These are phyloP conservation scores for Linyphia triangularis DNA, from an alignment of 2,888 invertebrate genomes.

Conservation along the genomic window DNA sequence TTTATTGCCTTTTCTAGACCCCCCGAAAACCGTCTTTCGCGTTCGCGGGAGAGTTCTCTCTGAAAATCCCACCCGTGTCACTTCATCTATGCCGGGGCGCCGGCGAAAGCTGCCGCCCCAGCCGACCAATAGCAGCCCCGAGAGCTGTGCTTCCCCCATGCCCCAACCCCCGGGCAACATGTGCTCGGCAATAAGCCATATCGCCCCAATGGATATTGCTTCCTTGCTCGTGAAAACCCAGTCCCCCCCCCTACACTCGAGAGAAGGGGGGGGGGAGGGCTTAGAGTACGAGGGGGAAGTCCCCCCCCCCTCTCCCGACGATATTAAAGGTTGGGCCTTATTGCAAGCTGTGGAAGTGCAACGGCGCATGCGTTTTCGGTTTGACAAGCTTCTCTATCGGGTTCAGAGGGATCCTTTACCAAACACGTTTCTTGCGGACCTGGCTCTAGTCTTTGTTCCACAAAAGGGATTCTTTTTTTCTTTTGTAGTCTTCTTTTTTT, in stretches of 20 bases:
- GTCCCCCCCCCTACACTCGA: constrained; percentile 22
- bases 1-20: constrained; percentile 52
- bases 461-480: constrained; percentile 14
- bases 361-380: constrained; percentile 69
- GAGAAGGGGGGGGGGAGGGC: constrained; percentile 6
- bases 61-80: constrained; percentile 61
- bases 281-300: background rate
- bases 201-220: constrained; percentile 75
- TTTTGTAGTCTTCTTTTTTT: background rate
- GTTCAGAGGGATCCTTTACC: constrained; percentile 26
- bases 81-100: constrained; percentile 57
- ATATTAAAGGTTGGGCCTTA: constrained; percentile 72
- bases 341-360: constrained; percentile 68
- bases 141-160: constrained; percentile 61
- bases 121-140: constrained; percentile 60
- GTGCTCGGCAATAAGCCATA: constrained; percentile 75
- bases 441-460: constrained; percentile 12
- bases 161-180: constrained; percentile 65
- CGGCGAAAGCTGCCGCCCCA: constrained; percentile 60
- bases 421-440: constrained; percentile 39
- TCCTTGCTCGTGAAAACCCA: constrained; percentile 72
- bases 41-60: constrained; percentile 12
- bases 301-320: constrained; percentile 26
- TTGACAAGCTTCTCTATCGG: constrained; percentile 49
- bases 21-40: constrained; percentile 24